Base-by-base conservation (phyloP, 1,140 invertebrate species). In the Drosophila ogumai region DNA sequence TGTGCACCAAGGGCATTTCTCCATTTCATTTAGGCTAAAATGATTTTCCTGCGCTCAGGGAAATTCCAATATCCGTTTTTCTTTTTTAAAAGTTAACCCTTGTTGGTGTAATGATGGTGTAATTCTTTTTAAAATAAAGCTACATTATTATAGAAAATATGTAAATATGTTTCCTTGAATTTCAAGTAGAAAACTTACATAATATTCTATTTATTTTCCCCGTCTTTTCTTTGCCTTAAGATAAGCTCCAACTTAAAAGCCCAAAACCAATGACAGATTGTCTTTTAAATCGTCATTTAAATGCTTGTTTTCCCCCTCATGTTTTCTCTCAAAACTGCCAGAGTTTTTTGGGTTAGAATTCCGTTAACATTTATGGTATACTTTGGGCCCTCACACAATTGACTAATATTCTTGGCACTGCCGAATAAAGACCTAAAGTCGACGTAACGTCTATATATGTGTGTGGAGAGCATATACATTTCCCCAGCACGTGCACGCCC, bases 321-420 rank as follows among this genome's bases (percentile, higher is more conserved):
- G 19, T 34, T 49, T 32, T 19, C 6, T 10, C 6, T 28, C 3
- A 36, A 19, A 61, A 52, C 4, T 36, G 22, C 0, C 31, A 8
- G 3, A 32, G 46, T 31, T 64, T 56, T 19, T 28, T 34, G 34
- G 31, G n/a, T 3, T 22, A 50, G 59, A 67, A 22, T 54, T 54
- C 46, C 41, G 28, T 68, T 52, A 43, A 34, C 66, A 19, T 43
- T 69, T 64, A 64, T 64, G 28, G 40, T 13, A 60, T 32, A 32
- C 38, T 55, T 52, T 55, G 63, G 47, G n/a, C 32, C 2, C 19
- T 10, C 31, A 38, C 47, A 55, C 66, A 69, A 69, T 67, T 55
- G 66, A 69, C 66, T 69, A 44, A 69, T 74, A 73, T 63, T 73
- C 69, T 59, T 44, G 52, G 19, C 31, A 58, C 28, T 65, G 50